Conservation (phyloP, 1,140 invertebrate genomes). For the Pseudoatta argentina region DNA sequence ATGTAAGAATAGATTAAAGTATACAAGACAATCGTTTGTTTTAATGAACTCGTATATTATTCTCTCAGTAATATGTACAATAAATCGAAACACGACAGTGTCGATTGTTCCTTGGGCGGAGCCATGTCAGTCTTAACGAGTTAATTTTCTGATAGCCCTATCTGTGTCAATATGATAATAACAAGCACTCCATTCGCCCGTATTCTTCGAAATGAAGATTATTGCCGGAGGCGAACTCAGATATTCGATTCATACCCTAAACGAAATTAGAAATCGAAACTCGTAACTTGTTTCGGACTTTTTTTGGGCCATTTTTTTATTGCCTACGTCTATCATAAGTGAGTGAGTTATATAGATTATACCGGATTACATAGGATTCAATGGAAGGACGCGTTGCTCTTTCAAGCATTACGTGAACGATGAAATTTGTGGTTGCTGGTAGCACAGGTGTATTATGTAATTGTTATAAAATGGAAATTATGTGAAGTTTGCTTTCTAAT, state of each 20-base stretch:
- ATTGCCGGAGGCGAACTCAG: neutral
- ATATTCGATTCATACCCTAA: neutral
- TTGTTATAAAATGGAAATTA: constrained; percentile 42
- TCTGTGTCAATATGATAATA: constrained; percentile 6
- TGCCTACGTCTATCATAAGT: constrained; percentile 32
- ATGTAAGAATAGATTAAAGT: neutral
- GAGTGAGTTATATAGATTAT: constrained; percentile 14
- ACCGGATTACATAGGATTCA: constrained; percentile 28
- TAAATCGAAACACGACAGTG: constrained; percentile 10
- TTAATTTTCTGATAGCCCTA: constrained; percentile 22
- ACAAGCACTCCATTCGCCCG: neutral
- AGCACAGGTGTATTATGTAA: constrained; percentile 31
- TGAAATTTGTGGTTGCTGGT: constrained; percentile 33
- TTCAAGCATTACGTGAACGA: constrained; percentile 51
- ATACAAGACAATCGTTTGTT: constrained; percentile 12
- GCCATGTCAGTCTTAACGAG: neutral
- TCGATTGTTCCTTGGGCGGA: neutral
- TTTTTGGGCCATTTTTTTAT: constrained; percentile 15
- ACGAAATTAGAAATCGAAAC: constrained; percentile 48
- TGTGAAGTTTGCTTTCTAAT: constrained; percentile 38
- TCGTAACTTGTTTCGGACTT: neutral
- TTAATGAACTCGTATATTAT: neutral
- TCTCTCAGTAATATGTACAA: neutral
- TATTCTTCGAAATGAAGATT: neutral
- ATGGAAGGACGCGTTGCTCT: constrained; percentile 26